These are phyloP conservation scores for Siphonodentalium dalli DNA, from an alignment of 2,888 invertebrate species.

Conservation along the genomic window DNA sequence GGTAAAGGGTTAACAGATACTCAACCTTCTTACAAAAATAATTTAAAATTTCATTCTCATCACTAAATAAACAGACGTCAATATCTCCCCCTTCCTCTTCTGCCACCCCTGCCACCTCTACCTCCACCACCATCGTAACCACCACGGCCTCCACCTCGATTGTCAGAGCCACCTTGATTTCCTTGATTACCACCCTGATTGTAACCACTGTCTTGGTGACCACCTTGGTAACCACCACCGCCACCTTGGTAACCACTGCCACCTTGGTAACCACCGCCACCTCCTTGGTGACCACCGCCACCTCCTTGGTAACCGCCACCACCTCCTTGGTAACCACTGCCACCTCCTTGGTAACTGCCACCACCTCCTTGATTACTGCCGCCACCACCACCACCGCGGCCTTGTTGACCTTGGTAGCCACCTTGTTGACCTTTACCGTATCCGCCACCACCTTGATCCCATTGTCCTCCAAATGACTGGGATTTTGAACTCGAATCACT, in stretches of 20 bases:
- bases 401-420: constrained; percentile 42
- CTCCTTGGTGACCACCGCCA: constrained; percentile 39
- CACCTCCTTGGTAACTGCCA: constrained; percentile 66
- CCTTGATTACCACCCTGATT: constrained; percentile 28
- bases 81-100: constrained; percentile 29
- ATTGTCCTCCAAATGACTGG: constrained; percentile 46
- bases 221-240: constrained; percentile 30
- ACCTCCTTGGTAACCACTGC: constrained; percentile 64
- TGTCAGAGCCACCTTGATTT: constrained; percentile 16
- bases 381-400: constrained; percentile 40
- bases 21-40: background rate
- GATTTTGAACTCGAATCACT: constrained; percentile 38
- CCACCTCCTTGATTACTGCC: constrained; percentile 59
- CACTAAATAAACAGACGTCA: constrained; percentile 26
- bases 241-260: constrained; percentile 15
- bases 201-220: constrained; percentile 22
- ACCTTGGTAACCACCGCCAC: constrained; percentile 34
- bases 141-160: constrained; percentile 24
- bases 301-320: constrained; percentile 45
- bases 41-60: constrained; percentile 8
- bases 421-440: constrained; percentile 36
- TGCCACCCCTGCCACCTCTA: constrained; percentile 17
- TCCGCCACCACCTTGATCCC: constrained; percentile 53
- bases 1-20: too few species aligned
- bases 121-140: constrained; percentile 22